Base-by-base conservation (phyloP, 2,797 vertebrate species). In the Champsocephalus gunnari region DNA sequence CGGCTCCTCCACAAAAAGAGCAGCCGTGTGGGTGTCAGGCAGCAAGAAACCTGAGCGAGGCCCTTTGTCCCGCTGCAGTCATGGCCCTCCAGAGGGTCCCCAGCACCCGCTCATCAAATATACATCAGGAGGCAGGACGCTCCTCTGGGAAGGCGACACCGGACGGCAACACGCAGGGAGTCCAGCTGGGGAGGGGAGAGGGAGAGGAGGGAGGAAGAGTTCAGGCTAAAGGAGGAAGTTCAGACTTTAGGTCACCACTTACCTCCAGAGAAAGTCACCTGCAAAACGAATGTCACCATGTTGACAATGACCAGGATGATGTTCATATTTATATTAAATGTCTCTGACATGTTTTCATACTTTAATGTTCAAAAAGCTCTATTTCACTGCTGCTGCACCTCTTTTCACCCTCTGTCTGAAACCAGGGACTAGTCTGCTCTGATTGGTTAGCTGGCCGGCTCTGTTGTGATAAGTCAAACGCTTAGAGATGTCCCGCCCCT, bases 81-180 rank as follows among this genome's bases (percentile, higher is more conserved):
- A 16, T 1, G 8, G 61, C 78, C 68, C 86, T 83, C 78, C 82
- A 79, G 76, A 87, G 89, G 81, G 80, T 86, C 87, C 80, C 69
- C 57, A 6, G 84, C 79, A 78, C 87, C 90, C 66, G 66, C 82
- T 92, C 89, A 93, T 92, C 88, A 91, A 92, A 92, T 87, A 92
- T 92, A 85, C 90, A 93, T 90, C 81, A 80, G 55, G 63, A 24
- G 69, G 70, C 72, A 59, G 83, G 84, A 79, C 69, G 28, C 70
- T 86, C 84, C 75, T 71, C 69, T 70, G 84, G 86, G 88, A 89
- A 80, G 71, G 50, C 2, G 16, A 82, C 81, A 77, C 78, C 47
- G 57, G 21, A 19, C 11, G 21, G 71, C 71, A 13, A 28, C 69
- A 45, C 2, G 34, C 49, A 76, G 65, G 59, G 68, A 79, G 76